Evolutionary conservation across 2,113 vertebrate species (phyloP).

Genomic region (Herpetotheres cachinnans): DNA sequence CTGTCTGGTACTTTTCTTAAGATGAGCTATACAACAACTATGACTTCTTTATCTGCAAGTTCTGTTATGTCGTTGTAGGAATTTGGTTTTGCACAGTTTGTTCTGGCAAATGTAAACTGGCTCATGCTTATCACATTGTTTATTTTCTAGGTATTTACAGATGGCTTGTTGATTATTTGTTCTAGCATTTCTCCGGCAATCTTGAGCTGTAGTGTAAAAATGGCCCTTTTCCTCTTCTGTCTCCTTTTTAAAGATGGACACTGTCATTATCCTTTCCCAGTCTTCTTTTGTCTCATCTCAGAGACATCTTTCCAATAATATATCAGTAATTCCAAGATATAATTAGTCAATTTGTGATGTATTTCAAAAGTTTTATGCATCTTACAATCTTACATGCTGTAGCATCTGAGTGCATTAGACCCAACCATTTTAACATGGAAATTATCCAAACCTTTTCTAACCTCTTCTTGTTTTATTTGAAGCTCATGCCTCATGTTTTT

Average conservation of each 20-base stretch:
- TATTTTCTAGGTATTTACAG: conserved; percentile 64
- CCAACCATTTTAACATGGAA: not conserved
- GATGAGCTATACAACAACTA: not conserved
- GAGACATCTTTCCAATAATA: not conserved
- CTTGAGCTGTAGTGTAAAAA: not conserved
- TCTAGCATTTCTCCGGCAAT: conserved; percentile 25
- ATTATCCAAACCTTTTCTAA: not conserved
- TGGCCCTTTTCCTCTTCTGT: not conserved
- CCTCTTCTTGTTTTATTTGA: not conserved
- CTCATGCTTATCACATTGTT: conserved; percentile 12
- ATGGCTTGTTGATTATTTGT: conserved; percentile 51
- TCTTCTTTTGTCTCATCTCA: not conserved
- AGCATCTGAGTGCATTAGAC: not conserved
- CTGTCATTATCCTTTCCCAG: not conserved
- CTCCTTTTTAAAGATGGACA: not conserved
- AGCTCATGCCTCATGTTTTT: not conserved
- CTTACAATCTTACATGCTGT: not conserved
- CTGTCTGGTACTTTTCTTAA: not conserved
- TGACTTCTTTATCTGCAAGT: conserved; percentile 29
- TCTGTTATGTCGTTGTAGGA: conserved; percentile 18
- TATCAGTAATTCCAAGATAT: not conserved
- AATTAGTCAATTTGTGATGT: not conserved
- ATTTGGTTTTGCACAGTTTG: conserved; percentile 54
- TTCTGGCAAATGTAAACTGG: conserved; percentile 45
- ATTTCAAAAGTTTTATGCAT: not conserved